Percentiles rank a stretch among this genome's conserved stretches.
These are phyloP conservation scores for Drosophila leontia DNA, from an alignment of 1,140 invertebrate species.

Conservation along the genomic window DNA sequence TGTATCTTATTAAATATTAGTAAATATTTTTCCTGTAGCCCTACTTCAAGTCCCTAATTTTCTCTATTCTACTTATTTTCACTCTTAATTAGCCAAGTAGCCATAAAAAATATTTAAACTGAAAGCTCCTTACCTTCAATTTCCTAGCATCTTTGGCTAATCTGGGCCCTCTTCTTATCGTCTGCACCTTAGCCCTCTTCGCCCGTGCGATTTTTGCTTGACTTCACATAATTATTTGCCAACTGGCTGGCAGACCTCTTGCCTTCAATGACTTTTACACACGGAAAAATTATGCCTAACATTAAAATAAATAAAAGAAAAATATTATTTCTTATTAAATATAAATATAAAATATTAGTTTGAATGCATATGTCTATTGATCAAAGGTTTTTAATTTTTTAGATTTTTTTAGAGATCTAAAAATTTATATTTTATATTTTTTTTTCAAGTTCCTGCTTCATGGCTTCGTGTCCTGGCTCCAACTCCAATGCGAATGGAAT, in stretches of 20 bases:
- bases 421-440: no score
- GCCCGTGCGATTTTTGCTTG: conserved; percentile 48
- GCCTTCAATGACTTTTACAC: conserved; percentile 25
- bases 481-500: conserved; percentile 47
- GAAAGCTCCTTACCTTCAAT: conserved; percentile 39
- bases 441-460: conserved; percentile 4
- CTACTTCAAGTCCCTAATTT: conserved; percentile 7
- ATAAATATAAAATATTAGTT: background rate
- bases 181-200: conserved; percentile 23
- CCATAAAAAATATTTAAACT: conserved; percentile 41
- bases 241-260: conserved; percentile 43
- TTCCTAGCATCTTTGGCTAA: conserved; percentile 11
- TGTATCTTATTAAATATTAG: background rate
- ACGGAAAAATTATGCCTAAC: background rate
- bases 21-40: background rate
- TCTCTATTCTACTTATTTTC: background rate
- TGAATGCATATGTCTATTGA: no score
- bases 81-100: conserved; percentile 35
- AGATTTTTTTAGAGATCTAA: background rate
- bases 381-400: background rate
- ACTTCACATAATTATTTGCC: conserved; percentile 72
- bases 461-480: conserved; percentile 44
- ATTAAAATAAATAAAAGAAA: background rate
- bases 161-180: conserved; percentile 38
- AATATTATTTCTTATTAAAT: no score